These are phyloP conservation scores for Caenorhabditis angaria DNA, from an alignment of 2,888 invertebrate species.

Conservation along the genomic window DNA sequence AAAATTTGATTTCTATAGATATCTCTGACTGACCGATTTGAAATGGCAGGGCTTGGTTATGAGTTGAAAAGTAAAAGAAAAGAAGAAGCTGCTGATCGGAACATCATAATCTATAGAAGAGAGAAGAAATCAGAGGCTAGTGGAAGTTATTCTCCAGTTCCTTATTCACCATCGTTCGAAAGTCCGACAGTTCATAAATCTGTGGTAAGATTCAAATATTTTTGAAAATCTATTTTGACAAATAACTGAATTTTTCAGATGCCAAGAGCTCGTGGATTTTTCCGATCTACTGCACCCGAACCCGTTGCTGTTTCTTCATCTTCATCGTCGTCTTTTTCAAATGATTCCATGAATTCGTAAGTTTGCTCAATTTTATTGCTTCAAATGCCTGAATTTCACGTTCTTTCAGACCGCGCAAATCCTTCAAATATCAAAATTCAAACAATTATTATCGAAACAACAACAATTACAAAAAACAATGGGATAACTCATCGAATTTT, in stretches of 20 bases:
- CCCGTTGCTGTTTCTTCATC: neutral
- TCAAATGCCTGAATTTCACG: too few species aligned
- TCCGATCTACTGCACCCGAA: neutral
- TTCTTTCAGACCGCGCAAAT: neutral
- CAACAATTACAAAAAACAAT: neutral
- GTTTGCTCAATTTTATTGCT: neutral
- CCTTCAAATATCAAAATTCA: neutral
- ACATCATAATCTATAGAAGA: neutral
- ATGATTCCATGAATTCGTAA: neutral
- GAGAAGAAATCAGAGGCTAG: neutral
- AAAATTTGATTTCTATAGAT: neutral
- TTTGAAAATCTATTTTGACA: too few species aligned
- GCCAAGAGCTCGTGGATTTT: neutral
- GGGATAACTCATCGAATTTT: neutral
- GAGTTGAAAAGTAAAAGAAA: constrained; percentile 4
- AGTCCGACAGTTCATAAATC: neutral
- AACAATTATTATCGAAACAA: constrained; percentile 4
- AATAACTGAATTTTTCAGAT: neutral
- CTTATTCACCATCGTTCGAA: neutral
- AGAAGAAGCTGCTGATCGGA: neutral
- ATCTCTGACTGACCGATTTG: constrained; percentile 47
- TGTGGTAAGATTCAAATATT: neutral
- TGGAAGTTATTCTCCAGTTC: constrained; percentile 1
- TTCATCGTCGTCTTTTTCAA: neutral
- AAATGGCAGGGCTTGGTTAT: constrained; percentile 32